Base-by-base conservation (phyloP, 1,140 invertebrate genomes). In the Pantala flavescens region DNA sequence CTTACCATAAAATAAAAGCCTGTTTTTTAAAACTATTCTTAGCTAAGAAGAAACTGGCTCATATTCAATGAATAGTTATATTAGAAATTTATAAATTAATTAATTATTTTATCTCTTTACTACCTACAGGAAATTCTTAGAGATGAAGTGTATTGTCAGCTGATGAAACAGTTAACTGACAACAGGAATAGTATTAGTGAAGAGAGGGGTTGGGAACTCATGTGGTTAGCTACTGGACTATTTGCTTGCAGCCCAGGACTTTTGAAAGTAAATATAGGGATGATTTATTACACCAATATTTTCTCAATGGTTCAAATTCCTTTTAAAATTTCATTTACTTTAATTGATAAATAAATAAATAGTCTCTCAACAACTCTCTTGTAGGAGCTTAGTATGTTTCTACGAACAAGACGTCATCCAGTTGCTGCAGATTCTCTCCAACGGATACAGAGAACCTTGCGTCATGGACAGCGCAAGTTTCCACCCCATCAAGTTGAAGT, bases 121-220 rank as follows among this genome's bases (percentile, higher is more conserved):
- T 36, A 5, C 9, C 78, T 80, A 11, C 79, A 91, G 89, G 88
- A 93, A 78, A 84, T 90, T 42, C 83, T 98, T 9, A 86, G 92
- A 76, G 96, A 98, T 82, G 96, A 98, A 85, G 85, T 96, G 36
- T 98, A 95, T 79, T 98, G 95, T 81, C 96, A 98, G 84, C 88
- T 98, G 63, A 94, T 97, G 88, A 95, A 96, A 82, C 96, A 98
- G 81, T 83, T 98, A 71, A 98, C 93, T 0, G 91, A 93, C 75
- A 98, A 98, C 83, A 87, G 88, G 76, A 88, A 88, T 78, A 86
- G 89, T 55, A 80, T 92, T 24, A 96, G 94, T 80, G 94, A 97
- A 83, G 93, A 96, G 81, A 84, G 93, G 77, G 95, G 94, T 5
- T 97, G 95, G 95, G 94, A 98, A 81, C 82, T 98, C 75, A 89